Evolutionary conservation across 2,113 vertebrate species (phyloP).

Genomic region (Phyllopteryx taeniolatus): DNA sequence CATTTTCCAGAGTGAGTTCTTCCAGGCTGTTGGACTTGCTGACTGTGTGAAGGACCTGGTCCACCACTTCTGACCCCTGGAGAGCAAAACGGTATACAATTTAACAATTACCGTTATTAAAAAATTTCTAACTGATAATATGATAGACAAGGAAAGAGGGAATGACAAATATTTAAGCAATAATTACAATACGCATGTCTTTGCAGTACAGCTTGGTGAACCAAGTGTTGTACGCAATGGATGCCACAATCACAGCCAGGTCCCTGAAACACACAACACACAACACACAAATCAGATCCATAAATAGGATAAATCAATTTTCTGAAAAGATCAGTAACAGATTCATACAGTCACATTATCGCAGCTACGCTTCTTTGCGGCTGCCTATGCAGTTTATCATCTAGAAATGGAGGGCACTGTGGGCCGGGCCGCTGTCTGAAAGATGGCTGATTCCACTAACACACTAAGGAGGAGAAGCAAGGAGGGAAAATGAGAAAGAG

Average conservation of each 20-base stretch:
- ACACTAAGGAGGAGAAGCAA: conserved; percentile 26
- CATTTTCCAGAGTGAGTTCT: conserved; percentile 88
- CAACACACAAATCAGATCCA: conserved; percentile 24
- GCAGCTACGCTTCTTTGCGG: conserved; percentile 42
- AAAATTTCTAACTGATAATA: background rate
- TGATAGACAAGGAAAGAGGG: background rate
- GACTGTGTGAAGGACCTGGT: conserved; percentile 86
- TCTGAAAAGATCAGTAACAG: conserved; percentile 39
- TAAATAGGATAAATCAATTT: conserved; percentile 56
- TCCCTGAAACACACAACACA: conserved; percentile 75
- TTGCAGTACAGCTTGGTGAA: conserved; percentile 90
- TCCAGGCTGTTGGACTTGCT: conserved; percentile 89
- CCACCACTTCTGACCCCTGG: conserved; percentile 87
- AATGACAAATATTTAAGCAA: conserved; percentile 1
- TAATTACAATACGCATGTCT: conserved; percentile 84
- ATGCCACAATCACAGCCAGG: conserved; percentile 88
- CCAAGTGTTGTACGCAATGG: conserved; percentile 90
- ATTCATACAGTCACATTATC: conserved; percentile 58
- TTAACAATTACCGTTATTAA: background rate
- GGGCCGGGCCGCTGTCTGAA: conserved; percentile 48
- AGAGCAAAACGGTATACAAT: conserved; percentile 2
- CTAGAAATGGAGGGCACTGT: conserved; percentile 41
- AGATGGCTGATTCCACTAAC: conserved; percentile 62
- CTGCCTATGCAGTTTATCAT: conserved; percentile 55
- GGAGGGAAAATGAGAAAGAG: conserved; percentile 1